Percentiles rank a stretch among this genome's conserved stretches.
These are phyloP conservation scores for Chymomyza caudatula DNA, from an alignment of 2,888 invertebrate species.

Conservation along the genomic window DNA sequence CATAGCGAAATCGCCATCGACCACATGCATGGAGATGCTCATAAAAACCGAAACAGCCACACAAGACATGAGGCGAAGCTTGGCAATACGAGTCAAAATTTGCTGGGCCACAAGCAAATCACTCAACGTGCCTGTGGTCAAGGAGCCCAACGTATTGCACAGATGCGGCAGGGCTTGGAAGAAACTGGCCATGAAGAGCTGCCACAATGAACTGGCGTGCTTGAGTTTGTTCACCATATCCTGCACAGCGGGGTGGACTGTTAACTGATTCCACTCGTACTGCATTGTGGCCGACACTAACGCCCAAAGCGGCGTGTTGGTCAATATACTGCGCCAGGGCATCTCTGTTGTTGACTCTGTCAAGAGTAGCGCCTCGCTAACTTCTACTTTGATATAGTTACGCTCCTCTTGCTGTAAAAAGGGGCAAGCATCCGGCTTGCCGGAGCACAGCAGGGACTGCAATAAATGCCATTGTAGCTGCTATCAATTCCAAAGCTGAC, in stretches of 20 bases:
- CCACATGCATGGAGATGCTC: slow-evolving; percentile 78
- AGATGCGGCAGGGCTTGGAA: slow-evolving; percentile 80
- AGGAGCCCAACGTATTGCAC: slow-evolving; percentile 80
- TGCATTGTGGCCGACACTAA: slow-evolving; percentile 83
- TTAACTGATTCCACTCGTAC: slow-evolving; percentile 80
- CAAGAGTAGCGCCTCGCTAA: slow-evolving; percentile 74
- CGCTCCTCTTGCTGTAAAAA: slow-evolving; percentile 43
- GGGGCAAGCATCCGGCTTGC: slow-evolving; percentile 74
- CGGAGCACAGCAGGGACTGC: slow-evolving; percentile 48
- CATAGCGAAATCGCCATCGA: slow-evolving; percentile 3
- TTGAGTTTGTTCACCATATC: slow-evolving; percentile 40
- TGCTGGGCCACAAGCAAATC: slow-evolving; percentile 80
- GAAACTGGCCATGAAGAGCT: slow-evolving; percentile 77
- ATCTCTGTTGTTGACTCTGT: slow-evolving; percentile 75
- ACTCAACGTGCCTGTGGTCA: slow-evolving; percentile 81
- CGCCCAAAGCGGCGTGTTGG: slow-evolving; percentile 85
- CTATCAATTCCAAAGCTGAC: not conserved
- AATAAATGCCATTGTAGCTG: not conserved
- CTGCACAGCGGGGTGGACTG: not conserved
- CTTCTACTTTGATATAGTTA: slow-evolving; percentile 55
- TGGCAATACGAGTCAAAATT: slow-evolving; percentile 70
- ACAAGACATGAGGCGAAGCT: slow-evolving; percentile 78
- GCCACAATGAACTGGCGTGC: slow-evolving; percentile 30
- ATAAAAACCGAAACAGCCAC: slow-evolving; percentile 79
- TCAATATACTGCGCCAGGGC: slow-evolving; percentile 84